Evolutionary conservation across 1,140 invertebrate genomes (phyloP).

Genomic region (Eriocheir sinensis): DNA sequence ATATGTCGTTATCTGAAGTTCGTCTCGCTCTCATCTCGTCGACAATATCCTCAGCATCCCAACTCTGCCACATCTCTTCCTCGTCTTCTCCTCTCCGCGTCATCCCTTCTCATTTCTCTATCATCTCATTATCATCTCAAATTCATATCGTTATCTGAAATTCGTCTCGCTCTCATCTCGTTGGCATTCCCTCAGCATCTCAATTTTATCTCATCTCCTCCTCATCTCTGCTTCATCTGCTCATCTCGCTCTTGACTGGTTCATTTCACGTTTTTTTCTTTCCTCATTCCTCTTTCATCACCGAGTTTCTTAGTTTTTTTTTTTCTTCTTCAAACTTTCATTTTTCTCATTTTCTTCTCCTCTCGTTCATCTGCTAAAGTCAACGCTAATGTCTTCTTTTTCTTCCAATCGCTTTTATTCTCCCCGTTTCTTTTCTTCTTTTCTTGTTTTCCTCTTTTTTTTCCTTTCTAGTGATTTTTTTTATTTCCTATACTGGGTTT

Average conservation of each 20-base stretch:
- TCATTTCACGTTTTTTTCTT: background rate
- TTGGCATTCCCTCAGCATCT: background rate
- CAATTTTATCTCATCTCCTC: slow-evolving; percentile 15
- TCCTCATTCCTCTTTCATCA: background rate
- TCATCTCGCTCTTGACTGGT: background rate
- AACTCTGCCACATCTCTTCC: too few relatives aligned
- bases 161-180: background rate
- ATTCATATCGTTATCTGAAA: background rate
- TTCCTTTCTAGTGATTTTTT: background rate
- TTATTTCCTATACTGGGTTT: background rate
- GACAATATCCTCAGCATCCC: too few relatives aligned
- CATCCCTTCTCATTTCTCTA: background rate
- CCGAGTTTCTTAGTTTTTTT: background rate
- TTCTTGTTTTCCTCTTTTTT: background rate
- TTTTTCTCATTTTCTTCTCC: background rate
- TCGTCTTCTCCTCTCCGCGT: too few relatives aligned
- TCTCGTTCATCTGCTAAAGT: background rate
- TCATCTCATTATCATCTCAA: background rate
- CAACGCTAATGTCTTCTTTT: background rate
- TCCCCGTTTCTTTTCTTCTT: background rate
- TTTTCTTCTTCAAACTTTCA: background rate
- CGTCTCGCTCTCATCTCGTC: too few relatives aligned
- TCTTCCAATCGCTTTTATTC: background rate
- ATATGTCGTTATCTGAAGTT: too few relatives aligned
- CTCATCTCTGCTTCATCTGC: slow-evolving; percentile 3